Evolutionary conservation across 2,888 invertebrate species (phyloP).

Genomic region (Notodonta ziczac): DNA sequence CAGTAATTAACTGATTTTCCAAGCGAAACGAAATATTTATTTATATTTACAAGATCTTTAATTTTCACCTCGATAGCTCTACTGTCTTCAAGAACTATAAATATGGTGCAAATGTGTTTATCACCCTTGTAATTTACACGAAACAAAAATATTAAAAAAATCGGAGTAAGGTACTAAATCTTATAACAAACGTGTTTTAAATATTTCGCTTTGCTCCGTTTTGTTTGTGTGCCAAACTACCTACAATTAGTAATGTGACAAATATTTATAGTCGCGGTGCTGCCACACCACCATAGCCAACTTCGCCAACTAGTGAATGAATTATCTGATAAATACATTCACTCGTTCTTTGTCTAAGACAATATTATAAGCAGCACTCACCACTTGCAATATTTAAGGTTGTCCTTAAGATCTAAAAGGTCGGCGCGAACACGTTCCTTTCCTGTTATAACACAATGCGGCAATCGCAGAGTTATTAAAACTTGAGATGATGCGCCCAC

Average conservation of each 20-base stretch:
- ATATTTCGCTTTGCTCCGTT: background rate
- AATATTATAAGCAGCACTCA: background rate
- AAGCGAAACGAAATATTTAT: background rate
- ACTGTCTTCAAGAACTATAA: background rate
- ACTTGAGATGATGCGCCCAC: conserved; percentile 6
- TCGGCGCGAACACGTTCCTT: conserved; percentile 2
- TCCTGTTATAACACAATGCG: conserved; percentile 6
- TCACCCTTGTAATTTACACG: background rate
- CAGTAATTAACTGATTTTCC: background rate
- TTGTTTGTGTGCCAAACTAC: conserved; percentile 5
- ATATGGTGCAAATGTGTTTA: background rate
- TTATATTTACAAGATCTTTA: too few species aligned
- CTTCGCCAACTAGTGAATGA: background rate
- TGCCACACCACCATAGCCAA: background rate
- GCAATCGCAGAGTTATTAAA: conserved; percentile 7
- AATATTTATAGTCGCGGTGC: conserved; percentile 1
- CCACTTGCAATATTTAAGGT: background rate
- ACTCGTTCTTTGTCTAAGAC: background rate
- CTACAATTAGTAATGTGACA: conserved; percentile 1
- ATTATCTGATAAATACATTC: background rate
- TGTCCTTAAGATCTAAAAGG: conserved; percentile 1
- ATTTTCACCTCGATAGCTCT: background rate
- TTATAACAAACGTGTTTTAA: background rate
- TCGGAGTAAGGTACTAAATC: background rate
- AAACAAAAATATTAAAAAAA: background rate